Evolutionary conservation across 2,797 vertebrate species (phyloP).

Genomic region (Melanotaenia parkinsoni): DNA sequence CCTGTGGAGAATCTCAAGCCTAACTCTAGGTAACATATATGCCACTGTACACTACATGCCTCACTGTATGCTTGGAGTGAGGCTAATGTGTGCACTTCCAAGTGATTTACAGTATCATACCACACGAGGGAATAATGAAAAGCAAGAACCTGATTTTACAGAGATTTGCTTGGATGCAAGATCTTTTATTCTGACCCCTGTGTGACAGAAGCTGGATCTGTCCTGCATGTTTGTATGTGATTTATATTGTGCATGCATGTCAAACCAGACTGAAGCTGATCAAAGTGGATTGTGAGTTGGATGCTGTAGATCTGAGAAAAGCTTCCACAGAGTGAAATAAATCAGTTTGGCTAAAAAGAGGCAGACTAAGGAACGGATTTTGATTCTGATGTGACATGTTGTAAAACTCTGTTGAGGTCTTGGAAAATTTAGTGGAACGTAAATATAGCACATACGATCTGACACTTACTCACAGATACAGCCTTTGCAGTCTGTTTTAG

Average conservation of each 20-base stretch:
- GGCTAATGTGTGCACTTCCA: constrained; percentile 4
- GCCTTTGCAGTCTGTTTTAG: constrained; percentile 23
- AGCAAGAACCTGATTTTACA: constrained; percentile 13
- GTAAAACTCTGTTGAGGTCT: constrained; percentile 30
- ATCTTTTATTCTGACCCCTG: constrained; percentile 15
- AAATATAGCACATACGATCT: constrained; percentile 41
- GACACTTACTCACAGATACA: constrained; percentile 28
- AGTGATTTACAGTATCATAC: constrained; percentile 28
- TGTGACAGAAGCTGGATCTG: constrained; percentile 17
- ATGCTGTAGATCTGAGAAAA: constrained; percentile 25
- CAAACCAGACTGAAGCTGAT: constrained; percentile 19
- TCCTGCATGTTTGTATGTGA: constrained; percentile 19
- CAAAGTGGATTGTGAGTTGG: constrained; percentile 23
- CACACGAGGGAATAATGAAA: constrained; percentile 30
- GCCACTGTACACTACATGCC: constrained; percentile 9
- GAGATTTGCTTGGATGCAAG: constrained; percentile 17
- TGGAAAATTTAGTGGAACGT: constrained; percentile 45
- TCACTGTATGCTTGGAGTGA: background rate
- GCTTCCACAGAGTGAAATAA: constrained; percentile 23
- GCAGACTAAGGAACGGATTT: constrained; percentile 25
- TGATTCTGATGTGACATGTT: constrained; percentile 41
- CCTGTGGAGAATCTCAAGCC: constrained; percentile 98
- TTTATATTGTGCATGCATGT: constrained; percentile 17
- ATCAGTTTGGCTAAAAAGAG: constrained; percentile 31
- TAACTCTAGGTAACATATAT: constrained; percentile 89